phyloP scores from a whole-genome alignment of 2,888 invertebrate genomes.

The Limnephilus marmoratus region DNA sequence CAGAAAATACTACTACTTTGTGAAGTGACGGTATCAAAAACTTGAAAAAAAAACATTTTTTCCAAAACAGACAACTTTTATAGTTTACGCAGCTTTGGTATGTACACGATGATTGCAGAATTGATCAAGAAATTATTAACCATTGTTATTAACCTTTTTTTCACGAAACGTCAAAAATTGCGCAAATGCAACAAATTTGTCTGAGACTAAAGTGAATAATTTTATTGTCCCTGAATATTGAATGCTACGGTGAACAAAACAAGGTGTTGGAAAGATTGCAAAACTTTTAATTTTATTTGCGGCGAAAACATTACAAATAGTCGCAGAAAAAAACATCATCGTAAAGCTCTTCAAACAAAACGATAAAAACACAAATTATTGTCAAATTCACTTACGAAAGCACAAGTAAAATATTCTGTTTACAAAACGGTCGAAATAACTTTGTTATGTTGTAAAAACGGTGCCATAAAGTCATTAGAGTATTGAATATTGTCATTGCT shows the following conservation, averaged over 20 bases:
- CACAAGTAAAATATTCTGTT: background rate
- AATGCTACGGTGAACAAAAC: background rate
- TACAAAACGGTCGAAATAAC: background rate
- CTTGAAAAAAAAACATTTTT: background rate
- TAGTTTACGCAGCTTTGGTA: background rate
- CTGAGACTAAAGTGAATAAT: background rate
- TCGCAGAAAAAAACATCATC: background rate
- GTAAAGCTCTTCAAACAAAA: background rate
- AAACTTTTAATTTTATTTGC: background rate
- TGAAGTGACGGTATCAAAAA: constrained; percentile 24
- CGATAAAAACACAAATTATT: background rate
- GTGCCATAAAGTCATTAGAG: background rate
- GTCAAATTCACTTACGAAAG: background rate
- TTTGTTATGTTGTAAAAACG: background rate
- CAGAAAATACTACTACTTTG: background rate
- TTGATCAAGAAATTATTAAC: background rate
- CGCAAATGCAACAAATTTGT: background rate
- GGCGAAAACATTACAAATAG: background rate
- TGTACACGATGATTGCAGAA: background rate
- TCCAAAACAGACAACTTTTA: background rate
- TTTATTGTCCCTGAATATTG: background rate
- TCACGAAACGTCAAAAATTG: background rate
- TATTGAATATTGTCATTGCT: background rate
- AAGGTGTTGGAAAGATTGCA: background rate
- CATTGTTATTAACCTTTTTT: background rate